A percentile compares a stretch with the other conserved stretches of the same genome.
Conservation (phyloP, 2,888 invertebrate species). For the Cataglyphis albicans region DNA sequence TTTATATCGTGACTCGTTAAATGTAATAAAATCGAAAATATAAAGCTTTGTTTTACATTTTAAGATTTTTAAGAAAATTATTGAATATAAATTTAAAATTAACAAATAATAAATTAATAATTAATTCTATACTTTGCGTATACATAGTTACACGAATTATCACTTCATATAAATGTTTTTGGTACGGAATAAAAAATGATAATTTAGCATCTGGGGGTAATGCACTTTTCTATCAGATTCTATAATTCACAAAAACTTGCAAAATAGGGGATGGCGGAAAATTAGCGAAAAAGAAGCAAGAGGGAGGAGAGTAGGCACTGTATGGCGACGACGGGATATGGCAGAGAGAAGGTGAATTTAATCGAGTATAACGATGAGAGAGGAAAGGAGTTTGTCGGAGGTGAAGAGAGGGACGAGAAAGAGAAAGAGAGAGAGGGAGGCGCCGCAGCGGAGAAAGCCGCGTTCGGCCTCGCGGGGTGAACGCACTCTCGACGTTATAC, state of each 20-base stretch:
- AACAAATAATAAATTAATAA: not conserved
- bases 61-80: not conserved
- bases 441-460: conserved; percentile 77
- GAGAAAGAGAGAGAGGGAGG: conserved; percentile 43
- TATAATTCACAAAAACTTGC: conserved; percentile 11
- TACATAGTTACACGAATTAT: not conserved
- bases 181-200: not conserved
- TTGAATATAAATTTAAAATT: not conserved
- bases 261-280: not conserved
- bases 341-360: conserved; percentile 69
- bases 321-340: not conserved
- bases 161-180: not conserved
- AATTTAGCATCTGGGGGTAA: not conserved
- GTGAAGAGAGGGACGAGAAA: conserved; percentile 50
- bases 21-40: not conserved
- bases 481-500: conserved; percentile 78
- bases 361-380: conserved; percentile 63
- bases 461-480: conserved; percentile 80
- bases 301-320: conserved; percentile 14
- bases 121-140: not conserved
- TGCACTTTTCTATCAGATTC: not conserved
- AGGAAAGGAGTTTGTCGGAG: conserved; percentile 67
- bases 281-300: conserved; percentile 3
- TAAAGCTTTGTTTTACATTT: not conserved
- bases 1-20: not conserved